Evolutionary conservation across 2,888 invertebrate species (phyloP).

Genomic region (Xestia rhomboidea): DNA sequence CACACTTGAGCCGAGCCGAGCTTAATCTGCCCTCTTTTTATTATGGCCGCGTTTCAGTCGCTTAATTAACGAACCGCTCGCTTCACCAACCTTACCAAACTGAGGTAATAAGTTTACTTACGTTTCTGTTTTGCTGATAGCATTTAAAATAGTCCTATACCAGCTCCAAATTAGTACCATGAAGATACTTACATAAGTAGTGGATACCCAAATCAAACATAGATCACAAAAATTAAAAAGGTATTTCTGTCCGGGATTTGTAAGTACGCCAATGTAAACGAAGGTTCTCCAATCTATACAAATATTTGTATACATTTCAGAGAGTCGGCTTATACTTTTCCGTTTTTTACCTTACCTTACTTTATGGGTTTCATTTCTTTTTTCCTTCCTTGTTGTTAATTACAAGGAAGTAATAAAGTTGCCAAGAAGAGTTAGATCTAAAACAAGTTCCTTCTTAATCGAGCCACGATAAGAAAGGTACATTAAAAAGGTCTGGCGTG

Average conservation of each 20-base stretch:
- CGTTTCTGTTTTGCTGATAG: constrained; percentile 25
- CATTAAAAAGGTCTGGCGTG: constrained; percentile 91
- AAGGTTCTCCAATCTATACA: constrained; percentile 28
- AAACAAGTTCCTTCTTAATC: constrained; percentile 86
- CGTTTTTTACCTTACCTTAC: constrained; percentile 39
- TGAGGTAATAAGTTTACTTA: constrained; percentile 57
- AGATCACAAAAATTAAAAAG: constrained; percentile 1
- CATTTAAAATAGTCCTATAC: constrained; percentile 28
- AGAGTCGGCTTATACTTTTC: constrained; percentile 19
- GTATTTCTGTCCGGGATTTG: not conserved
- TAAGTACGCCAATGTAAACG: constrained; percentile 20
- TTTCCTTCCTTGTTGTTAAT: constrained; percentile 59
- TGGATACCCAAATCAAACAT: constrained; percentile 3
- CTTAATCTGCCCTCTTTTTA: constrained; percentile 81
- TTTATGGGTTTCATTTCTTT: constrained; percentile 44
- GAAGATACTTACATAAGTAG: not conserved
- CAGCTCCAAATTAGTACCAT: not conserved
- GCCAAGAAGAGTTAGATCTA: constrained; percentile 69
- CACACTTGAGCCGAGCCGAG: constrained; percentile 73
- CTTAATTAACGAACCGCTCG: constrained; percentile 79
- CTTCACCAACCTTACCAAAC: constrained; percentile 70
- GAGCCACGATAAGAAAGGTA: constrained; percentile 89
- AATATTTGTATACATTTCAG: constrained; percentile 41
- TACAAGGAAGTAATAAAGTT: constrained; percentile 59
- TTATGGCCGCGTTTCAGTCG: constrained; percentile 76